phyloP scores from a whole-genome alignment of 1,140 invertebrate genomes.

The Philopotamus ludificatus region DNA sequence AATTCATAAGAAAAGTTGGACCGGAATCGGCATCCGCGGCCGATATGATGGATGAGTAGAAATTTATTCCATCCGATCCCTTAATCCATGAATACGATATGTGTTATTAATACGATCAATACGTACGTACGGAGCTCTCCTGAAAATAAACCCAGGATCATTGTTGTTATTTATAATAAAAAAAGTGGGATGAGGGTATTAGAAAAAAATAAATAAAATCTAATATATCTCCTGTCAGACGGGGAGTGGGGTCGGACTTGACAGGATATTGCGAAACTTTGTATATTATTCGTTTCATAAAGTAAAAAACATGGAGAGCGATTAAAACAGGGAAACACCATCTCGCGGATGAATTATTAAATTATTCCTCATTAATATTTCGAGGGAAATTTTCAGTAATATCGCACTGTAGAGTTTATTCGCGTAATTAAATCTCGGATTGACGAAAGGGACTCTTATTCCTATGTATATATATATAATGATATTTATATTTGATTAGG shows the following conservation, averaged over 20 bases:
- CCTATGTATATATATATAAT: not conserved
- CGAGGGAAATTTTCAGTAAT: constrained; percentile 8
- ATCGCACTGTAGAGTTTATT: constrained; percentile 16
- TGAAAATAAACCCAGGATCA: too few species aligned
- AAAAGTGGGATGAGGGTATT: too few species aligned
- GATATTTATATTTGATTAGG: constrained; percentile 16
- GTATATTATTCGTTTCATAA: not conserved
- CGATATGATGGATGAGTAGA: too few species aligned
- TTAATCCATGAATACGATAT: too few species aligned
- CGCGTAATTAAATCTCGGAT: constrained; percentile 16
- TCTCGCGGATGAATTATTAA: not conserved
- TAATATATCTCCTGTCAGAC: too few species aligned
- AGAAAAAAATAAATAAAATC: too few species aligned
- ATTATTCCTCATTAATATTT: not conserved
- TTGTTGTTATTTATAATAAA: too few species aligned
- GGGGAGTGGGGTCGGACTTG: not conserved
- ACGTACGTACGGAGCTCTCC: too few species aligned
- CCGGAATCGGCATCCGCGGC: too few species aligned
- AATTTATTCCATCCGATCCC: too few species aligned
- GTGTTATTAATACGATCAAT: too few species aligned
- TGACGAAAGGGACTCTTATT: constrained; percentile 4
- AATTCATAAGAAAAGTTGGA: too few species aligned
- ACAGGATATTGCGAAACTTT: not conserved
- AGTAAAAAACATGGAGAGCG: not conserved
- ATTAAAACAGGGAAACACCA: not conserved